These are phyloP conservation scores for Zingel zingel DNA, from an alignment of 2,113 vertebrate genomes.

Conservation along the genomic window DNA sequence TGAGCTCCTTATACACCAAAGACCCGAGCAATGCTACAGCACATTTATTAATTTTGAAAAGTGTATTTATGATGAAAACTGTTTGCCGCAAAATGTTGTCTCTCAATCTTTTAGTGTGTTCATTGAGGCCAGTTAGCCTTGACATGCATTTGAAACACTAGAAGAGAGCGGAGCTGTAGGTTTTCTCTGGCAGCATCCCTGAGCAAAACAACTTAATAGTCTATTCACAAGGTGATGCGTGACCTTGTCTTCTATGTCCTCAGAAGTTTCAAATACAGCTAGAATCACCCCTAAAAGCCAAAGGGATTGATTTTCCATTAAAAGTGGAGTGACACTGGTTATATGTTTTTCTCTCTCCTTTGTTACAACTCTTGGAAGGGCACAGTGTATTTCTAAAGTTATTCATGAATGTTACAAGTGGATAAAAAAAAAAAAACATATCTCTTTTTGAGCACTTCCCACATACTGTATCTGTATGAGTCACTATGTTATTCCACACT, in stretches of 20 bases:
- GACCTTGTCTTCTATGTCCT: conserved; percentile 66
- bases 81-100: conserved; percentile 27
- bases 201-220: conserved; percentile 71
- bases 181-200: conserved; percentile 47
- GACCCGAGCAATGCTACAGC: background rate
- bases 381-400: conserved; percentile 32
- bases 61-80: conserved; percentile 33
- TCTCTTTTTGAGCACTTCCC: conserved; percentile 34
- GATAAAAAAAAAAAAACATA: conserved; percentile 34
- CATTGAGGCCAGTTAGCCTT: conserved; percentile 54
- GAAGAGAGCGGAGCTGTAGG: conserved; percentile 35
- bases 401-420: conserved; percentile 43
- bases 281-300: conserved; percentile 63
- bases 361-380: conserved; percentile 45
- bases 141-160: conserved; percentile 60
- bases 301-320: conserved; percentile 69
- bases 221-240: conserved; percentile 56
- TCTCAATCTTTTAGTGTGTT: conserved; percentile 28
- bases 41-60: conserved; percentile 24
- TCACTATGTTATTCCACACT: conserved; percentile 40
- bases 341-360: conserved; percentile 44
- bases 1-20: background rate
- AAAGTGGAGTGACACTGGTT: conserved; percentile 52
- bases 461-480: conserved; percentile 36
- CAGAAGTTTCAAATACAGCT: conserved; percentile 62